Evolutionary conservation across 2,888 invertebrate species (phyloP), one percentile per base, ranked within the genome.

Genomic region (Erebia ligea): DNA sequence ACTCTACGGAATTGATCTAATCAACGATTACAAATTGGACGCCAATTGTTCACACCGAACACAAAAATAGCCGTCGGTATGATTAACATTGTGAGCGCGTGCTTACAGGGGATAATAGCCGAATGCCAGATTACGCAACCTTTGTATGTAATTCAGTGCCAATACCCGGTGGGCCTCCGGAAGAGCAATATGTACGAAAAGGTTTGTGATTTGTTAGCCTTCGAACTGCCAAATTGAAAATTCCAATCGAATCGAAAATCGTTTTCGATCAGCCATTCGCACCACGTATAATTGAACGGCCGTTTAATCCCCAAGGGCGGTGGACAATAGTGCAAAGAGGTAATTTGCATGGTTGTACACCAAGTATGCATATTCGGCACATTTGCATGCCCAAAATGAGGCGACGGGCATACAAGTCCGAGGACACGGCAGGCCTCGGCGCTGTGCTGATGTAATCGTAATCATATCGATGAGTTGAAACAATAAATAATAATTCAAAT

Each of bases 361-460:
- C 80, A 82, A 83, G 85, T 82, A 81, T 79, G 82, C 79, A 85
- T 82, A 87, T 87, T 89, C 86, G 85, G 85, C 81, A 85, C 90
- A 91, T 92, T 91, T 89, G 85, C 90, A 91, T 91, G 88, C 82
- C 90, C 85, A 82, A 88, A 90, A 84, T 84, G 82, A 82, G 82
- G 80, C 83, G 77, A 74, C 70, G 70, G 67, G 71, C 42, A 42
- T 81, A 78, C 81, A 75, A 78, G 75, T 75, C 78, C 86, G 85
- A 87, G 88, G 86, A 84, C 87, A 73, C 80, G 76, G 74, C 69
- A 67, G 72, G 76, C 79, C 80, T 67, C 82, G 86, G 81, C 88
- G 88, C 84, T 84, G 79, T 64, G 80, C 85, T 90, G 88, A 90
- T 91, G 90, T 90, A 91, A 92, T 89, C 86, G 90, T 90, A 91